phyloP scores from a whole-genome alignment of 2,888 invertebrate species.

The Sphaerophoria taeniata region DNA sequence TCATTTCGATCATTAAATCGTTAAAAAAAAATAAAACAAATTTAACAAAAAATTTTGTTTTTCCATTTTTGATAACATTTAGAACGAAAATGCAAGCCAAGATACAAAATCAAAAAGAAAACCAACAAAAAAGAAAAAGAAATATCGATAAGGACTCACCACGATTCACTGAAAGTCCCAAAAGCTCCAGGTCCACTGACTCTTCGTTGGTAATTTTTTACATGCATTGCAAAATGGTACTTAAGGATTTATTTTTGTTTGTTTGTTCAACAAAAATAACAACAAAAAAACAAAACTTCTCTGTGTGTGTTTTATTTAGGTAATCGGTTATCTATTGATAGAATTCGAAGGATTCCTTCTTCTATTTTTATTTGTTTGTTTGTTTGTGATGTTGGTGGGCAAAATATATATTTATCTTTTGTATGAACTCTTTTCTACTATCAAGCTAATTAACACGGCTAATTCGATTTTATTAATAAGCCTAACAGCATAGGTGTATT shows the following conservation, averaged over 20 bases:
- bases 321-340: slow-evolving; percentile 44
- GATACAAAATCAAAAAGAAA: too few species aligned
- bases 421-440: slow-evolving; percentile 60
- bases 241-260: slow-evolving; percentile 40
- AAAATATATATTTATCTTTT: slow-evolving; percentile 44
- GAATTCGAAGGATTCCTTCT: slow-evolving; percentile 61
- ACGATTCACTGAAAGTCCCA: slow-evolving; percentile 82
- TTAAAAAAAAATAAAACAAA: background rate
- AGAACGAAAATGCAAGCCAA: slow-evolving; percentile 38
- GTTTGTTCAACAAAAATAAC: slow-evolving; percentile 43
- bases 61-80: background rate
- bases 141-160: slow-evolving; percentile 77
- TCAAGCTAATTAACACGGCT: slow-evolving; percentile 59
- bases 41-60: slow-evolving; percentile 1
- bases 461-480: slow-evolving; percentile 52
- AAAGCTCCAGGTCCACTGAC: slow-evolving; percentile 83
- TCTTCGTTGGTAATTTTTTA: slow-evolving; percentile 82
- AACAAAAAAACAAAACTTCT: slow-evolving; percentile 23
- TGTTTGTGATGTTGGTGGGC: slow-evolving; percentile 67
- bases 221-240: slow-evolving; percentile 79
- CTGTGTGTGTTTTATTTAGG: background rate
- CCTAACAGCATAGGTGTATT: slow-evolving; percentile 38
- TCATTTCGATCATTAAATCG: background rate
- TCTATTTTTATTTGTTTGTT: too few species aligned
- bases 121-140: too few species aligned